These are phyloP conservation scores for Plotosus lineatus DNA, from an alignment of 2,113 vertebrate genomes.

Conservation along the genomic window DNA sequence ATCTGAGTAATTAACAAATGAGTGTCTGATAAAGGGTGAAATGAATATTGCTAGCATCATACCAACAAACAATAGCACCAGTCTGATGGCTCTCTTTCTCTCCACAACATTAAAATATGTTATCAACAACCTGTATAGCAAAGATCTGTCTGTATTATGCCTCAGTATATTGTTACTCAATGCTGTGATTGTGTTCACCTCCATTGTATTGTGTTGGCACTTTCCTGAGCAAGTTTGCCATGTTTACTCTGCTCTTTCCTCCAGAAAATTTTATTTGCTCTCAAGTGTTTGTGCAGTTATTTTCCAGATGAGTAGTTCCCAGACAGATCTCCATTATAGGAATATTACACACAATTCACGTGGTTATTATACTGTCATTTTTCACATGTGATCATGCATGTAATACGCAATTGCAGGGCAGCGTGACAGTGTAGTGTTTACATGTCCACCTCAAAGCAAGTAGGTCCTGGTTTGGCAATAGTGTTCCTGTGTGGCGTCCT, in stretches of 20 bases:
- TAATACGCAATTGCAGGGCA: no score
- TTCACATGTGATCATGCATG: not conserved
- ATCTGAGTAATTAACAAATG: slow-evolving; percentile 45
- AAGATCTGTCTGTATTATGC: slow-evolving; percentile 11
- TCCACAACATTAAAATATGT: slow-evolving; percentile 3
- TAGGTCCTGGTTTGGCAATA: no score
- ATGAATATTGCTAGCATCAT: slow-evolving; percentile 19
- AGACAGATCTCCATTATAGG: no score
- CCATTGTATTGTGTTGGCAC: not conserved
- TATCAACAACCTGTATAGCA: slow-evolving; percentile 17
- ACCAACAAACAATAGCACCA: slow-evolving; percentile 2
- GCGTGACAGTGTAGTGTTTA: no score
- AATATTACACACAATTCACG: not conserved
- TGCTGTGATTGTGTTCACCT: not conserved
- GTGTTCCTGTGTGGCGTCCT: no score
- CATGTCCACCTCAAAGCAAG: no score
- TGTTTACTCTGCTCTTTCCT: not conserved
- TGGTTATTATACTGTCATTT: not conserved
- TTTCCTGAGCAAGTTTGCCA: not conserved
- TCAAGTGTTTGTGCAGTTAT: not conserved
- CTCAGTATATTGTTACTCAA: slow-evolving; percentile 1
- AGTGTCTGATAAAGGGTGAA: slow-evolving; percentile 39
- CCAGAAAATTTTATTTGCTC: not conserved
- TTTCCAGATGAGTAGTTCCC: not conserved
- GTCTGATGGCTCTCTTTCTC: slow-evolving; percentile 19